phyloP scores from a whole-genome alignment of 2,888 invertebrate genomes.

The Glaucopsyche alexis region DNA sequence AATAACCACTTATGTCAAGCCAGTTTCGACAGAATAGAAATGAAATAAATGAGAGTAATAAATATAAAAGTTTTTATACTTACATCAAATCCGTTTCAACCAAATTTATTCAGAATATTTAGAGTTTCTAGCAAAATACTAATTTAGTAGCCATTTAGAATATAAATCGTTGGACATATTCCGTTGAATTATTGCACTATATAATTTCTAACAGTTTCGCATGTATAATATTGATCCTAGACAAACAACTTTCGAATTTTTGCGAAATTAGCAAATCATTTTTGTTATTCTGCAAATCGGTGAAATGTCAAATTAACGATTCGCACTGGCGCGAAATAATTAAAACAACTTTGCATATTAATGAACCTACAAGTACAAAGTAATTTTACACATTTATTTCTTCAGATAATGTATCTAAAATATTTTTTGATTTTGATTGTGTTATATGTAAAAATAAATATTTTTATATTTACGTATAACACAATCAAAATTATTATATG shows the following conservation, averaged over 20 bases:
- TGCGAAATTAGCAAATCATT: conserved; percentile 5
- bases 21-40: not conserved
- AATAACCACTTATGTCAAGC: conserved; percentile 1
- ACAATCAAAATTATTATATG: no score
- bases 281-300: not conserved
- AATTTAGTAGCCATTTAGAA: conserved; percentile 6
- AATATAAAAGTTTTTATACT: not conserved
- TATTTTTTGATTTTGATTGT: no score
- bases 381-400: no score
- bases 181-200: conserved; percentile 29
- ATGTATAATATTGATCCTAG: conserved; percentile 18
- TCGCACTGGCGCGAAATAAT: not conserved
- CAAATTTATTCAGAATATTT: not conserved
- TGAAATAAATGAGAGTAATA: not conserved
- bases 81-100: not conserved
- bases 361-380: no score
- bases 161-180: not conserved
- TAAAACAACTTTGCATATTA: not conserved
- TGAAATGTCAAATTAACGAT: conserved; percentile 1
- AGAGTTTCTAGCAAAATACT: not conserved
- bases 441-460: no score
- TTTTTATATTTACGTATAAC: no score
- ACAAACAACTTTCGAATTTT: conserved; percentile 34
- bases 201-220: conserved; percentile 4
- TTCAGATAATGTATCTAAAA: no score